phyloP scores from a whole-genome alignment of 2,888 invertebrate genomes.

The Diadromus collaris region DNA sequence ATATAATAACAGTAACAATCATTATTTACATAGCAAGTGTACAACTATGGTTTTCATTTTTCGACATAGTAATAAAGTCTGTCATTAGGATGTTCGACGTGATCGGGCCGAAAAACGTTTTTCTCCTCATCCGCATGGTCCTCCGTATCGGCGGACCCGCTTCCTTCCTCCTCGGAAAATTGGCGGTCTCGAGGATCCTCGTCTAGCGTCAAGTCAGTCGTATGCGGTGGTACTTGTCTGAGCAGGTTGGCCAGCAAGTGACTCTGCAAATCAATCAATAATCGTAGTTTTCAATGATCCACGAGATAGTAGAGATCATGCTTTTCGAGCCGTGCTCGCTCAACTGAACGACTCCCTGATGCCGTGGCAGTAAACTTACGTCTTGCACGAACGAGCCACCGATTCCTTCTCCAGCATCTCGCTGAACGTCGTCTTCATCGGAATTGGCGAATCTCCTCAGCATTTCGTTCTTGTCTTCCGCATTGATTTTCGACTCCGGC shows the following conservation, averaged over 20 bases:
- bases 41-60: conserved; percentile 26
- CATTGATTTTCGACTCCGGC: background rate
- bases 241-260: conserved; percentile 62
- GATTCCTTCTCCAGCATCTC: conserved; percentile 36
- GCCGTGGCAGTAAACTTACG: conserved; percentile 58
- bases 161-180: conserved; percentile 34
- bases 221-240: conserved; percentile 44
- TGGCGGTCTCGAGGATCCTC: background rate
- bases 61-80: conserved; percentile 70
- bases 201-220: conserved; percentile 2
- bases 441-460: conserved; percentile 33
- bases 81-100: conserved; percentile 65
- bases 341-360: conserved; percentile 62
- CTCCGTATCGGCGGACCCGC: conserved; percentile 31
- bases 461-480: conserved; percentile 23
- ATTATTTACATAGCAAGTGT: conserved; percentile 40
- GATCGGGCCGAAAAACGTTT: conserved; percentile 28
- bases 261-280: conserved; percentile 66
- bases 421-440: conserved; percentile 42
- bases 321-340: conserved; percentile 68
- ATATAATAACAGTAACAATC: conserved; percentile 9
- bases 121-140: conserved; percentile 20
- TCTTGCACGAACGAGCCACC: conserved; percentile 44
- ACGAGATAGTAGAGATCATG: conserved; percentile 67
- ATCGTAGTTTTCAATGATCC: conserved; percentile 71